Evolutionary conservation across 2,113 vertebrate genomes (phyloP).

Genomic region (Xyrauchen texanus): DNA sequence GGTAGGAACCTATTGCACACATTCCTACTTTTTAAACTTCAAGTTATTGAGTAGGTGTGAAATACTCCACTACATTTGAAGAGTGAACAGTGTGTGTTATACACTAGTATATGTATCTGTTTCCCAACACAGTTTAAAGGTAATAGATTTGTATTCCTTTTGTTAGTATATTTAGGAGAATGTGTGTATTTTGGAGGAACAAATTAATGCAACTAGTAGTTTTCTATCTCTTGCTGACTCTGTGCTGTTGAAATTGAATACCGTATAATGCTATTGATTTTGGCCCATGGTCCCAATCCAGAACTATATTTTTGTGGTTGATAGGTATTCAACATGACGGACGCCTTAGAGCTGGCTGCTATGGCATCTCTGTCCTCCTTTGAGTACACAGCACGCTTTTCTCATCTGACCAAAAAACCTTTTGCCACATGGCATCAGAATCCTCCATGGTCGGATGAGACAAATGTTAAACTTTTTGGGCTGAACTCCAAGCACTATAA

Average conservation of each 20-base stretch:
- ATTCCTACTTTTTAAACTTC: constrained; percentile 55
- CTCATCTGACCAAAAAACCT: no score
- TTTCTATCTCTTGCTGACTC: constrained; percentile 69
- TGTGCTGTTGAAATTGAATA: constrained; percentile 60
- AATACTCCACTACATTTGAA: constrained; percentile 49
- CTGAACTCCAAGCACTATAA: no score
- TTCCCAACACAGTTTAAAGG: neutral
- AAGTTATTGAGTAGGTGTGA: constrained; percentile 56
- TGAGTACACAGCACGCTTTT: constrained; percentile 20
- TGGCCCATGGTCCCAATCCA: constrained; percentile 52
- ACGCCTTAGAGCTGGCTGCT: constrained; percentile 39
- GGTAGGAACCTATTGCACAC: constrained; percentile 30
- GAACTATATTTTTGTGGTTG: constrained; percentile 44
- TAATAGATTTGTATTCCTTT: constrained; percentile 68
- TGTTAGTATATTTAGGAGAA: constrained; percentile 55
- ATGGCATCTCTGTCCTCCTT: constrained; percentile 24
- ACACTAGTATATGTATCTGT: constrained; percentile 56
- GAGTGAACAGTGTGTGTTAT: constrained; percentile 13
- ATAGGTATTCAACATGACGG: constrained; percentile 48
- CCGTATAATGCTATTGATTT: constrained; percentile 61
- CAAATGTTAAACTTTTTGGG: no score
- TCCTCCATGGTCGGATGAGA: no score
- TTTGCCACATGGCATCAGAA: no score
- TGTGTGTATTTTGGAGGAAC: constrained; percentile 46
- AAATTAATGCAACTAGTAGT: constrained; percentile 70